Evolutionary conservation across 2,888 invertebrate species (phyloP).

Genomic region (Caradrina kadenii): DNA sequence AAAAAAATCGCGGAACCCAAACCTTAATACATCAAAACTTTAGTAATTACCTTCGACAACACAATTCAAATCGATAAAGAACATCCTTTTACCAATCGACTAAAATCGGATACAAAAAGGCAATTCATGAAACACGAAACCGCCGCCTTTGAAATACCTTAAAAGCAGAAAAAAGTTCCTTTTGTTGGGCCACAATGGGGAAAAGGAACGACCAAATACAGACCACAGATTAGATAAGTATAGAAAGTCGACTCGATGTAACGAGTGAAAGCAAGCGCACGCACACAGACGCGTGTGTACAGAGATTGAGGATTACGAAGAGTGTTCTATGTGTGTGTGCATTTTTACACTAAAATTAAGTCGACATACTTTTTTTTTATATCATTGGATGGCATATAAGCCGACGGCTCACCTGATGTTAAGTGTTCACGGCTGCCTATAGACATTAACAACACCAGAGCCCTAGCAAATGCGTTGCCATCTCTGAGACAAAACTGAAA

Average conservation of each 20-base stretch:
- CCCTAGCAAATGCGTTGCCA: too few species aligned
- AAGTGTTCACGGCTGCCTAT: too few species aligned
- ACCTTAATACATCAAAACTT: constrained; percentile 17
- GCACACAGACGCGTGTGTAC: too few species aligned
- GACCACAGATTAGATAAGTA: background rate
- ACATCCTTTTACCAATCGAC: constrained; percentile 40
- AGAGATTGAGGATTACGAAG: too few species aligned
- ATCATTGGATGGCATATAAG: too few species aligned
- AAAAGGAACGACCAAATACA: constrained; percentile 33
- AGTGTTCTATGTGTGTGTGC: too few species aligned
- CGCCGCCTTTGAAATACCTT: constrained; percentile 42
- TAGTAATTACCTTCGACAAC: constrained; percentile 33
- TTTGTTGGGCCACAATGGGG: constrained; percentile 42
- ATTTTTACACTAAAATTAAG: too few species aligned
- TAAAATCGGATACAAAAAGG: constrained; percentile 48
- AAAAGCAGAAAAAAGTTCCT: constrained; percentile 45
- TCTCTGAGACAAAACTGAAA: too few species aligned
- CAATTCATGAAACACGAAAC: constrained; percentile 41
- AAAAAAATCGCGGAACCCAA: background rate
- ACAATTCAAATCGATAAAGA: constrained; percentile 33
- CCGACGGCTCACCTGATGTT: too few species aligned
- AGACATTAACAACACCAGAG: too few species aligned
- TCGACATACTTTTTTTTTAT: too few species aligned
- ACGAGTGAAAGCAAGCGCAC: background rate
- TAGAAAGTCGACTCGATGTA: constrained; percentile 10